Conservation (phyloP, 2,797 vertebrate genomes). For the Mus minutoides region DNA sequence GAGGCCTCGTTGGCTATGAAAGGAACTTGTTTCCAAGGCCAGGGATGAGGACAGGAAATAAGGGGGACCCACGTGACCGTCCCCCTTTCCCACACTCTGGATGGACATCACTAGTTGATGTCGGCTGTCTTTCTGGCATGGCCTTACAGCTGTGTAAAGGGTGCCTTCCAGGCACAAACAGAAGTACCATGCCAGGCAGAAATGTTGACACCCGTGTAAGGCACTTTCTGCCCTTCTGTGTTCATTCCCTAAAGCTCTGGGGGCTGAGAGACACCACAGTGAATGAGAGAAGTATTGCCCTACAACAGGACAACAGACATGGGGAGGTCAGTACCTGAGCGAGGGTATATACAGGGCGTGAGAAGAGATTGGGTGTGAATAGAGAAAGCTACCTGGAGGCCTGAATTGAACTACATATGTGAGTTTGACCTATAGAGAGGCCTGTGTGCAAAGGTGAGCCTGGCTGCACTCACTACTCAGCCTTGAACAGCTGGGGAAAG, state of each 20-base stretch:
- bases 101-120: conserved; percentile 61
- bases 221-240: background rate
- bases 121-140: conserved; percentile 47
- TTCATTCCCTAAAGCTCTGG: background rate
- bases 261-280: background rate
- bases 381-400: background rate
- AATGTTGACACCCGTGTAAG: background rate
- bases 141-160: conserved; percentile 6
- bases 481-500: background rate
- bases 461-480: background rate
- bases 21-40: background rate
- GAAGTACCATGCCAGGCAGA: background rate
- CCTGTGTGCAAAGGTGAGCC: background rate
- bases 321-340: background rate
- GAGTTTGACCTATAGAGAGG: background rate
- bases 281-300: background rate
- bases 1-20: background rate
- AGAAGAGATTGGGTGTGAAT: background rate
- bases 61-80: background rate
- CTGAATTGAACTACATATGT: background rate
- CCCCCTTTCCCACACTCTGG: background rate
- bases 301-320: background rate
- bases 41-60: background rate
- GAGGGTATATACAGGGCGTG: background rate
- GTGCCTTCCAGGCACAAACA: background rate